Conservation (phyloP, 2,797 vertebrate genomes). For the Hapalemur alaotrensis region DNA sequence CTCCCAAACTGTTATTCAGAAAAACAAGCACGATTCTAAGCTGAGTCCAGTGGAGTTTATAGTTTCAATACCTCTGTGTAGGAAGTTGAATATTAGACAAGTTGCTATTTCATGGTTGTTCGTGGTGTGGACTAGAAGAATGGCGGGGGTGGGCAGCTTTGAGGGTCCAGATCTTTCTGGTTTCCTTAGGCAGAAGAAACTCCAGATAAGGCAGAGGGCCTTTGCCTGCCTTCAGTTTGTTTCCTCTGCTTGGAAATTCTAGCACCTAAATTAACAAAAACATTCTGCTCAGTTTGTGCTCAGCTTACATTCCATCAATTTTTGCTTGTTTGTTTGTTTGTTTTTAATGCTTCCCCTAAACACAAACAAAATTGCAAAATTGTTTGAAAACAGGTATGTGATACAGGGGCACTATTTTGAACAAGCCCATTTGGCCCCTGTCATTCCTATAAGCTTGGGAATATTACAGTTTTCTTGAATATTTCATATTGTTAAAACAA, state of each 20-base stretch:
- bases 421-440: not conserved
- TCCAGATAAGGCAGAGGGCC: not conserved
- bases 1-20: not conserved
- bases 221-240: not conserved
- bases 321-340: not conserved
- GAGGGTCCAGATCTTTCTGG: not conserved
- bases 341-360: not conserved
- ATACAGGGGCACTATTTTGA: not conserved
- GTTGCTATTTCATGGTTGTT: not conserved
- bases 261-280: not conserved
- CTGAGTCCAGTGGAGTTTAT: not conserved
- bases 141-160: fast-evolving
- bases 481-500: not conserved
- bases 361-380: not conserved
- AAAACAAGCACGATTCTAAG: not conserved
- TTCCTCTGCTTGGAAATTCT: not conserved
- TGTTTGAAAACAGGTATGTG: not conserved
- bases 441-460: not conserved
- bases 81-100: not conserved
- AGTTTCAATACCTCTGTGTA: not conserved
- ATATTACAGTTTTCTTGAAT: not conserved
- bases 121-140: not conserved
- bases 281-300: not conserved
- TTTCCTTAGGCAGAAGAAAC: not conserved
- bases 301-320: not conserved